Base-by-base conservation (phyloP, 2,797 vertebrate genomes). In the Paramormyrops hopkinsi region DNA sequence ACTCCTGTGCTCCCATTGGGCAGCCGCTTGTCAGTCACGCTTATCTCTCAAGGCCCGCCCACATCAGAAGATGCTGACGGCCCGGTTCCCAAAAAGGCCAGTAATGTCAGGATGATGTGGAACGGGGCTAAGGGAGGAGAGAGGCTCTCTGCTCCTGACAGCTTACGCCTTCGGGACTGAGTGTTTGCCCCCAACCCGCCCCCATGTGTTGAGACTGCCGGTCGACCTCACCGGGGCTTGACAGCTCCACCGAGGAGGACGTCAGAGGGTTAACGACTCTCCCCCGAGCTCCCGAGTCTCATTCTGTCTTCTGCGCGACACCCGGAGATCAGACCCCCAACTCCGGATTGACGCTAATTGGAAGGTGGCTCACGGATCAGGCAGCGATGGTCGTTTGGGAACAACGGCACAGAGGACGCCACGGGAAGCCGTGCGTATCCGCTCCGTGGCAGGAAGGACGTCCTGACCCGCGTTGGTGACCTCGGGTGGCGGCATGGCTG, bases 1-100 rank as follows among this genome's bases (percentile, higher is more conserved):
- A 56, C 33, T 54, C 85, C 2, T 86, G 51, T 41, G 29, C 22
- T 86, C 12, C 25, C 51, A 54, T 4, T 86, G 25, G 85, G 25
- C 85, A 33, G 44, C 48, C 41, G 85, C 51, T 3, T 56, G 53
- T 87, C 85, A 59, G 8, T 41, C 85, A 54, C 14, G 19, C 22
- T 51, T 1, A 3, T 37, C 9, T 14, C 14, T 53, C 4, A 37
- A 14, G 48, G 22, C 22, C 41, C 25, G 9, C n/a, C 25, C 54
- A 48, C 53, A 89, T 91, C 92, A 92, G 22, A 33, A 37, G 89
- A 89, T 92, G 92, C 92, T 89, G 54, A 89, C 88, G 89, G 89
- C 88, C 85, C 53, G 83, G n/a, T 37, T 90, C 88, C 44, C 19
- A 83, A 14, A 50, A 83, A 46, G 69, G 12, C 12, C 37, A 76